Base-by-base conservation (phyloP, 2,113 vertebrate genomes). In the Embiotoca jacksoni region DNA sequence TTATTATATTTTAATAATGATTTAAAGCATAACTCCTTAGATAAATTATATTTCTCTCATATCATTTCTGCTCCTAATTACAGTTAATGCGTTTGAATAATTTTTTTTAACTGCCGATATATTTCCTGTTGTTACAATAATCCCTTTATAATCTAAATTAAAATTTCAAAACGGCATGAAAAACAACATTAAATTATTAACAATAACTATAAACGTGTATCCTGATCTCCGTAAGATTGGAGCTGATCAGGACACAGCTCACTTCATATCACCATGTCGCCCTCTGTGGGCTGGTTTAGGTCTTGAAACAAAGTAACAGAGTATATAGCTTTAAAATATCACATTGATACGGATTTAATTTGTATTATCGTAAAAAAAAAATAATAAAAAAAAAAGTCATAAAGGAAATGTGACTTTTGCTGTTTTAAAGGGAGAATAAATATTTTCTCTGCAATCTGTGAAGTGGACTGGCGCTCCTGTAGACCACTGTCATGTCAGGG, bases 221-320 rank as follows among this genome's bases (percentile, higher is more conserved):
- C 70, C 13, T 23, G 1, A 15, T 68, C 16, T 37, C 5, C 54
- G 0, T n/a, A 3, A 44, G 67, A 39, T 23, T 64, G 37, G 8
- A 57, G 23, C 37, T 49, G 41, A 46, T 39, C 9, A n/a, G n/a
- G 32, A 35, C 37, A 3, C 13, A 32, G n/a, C 41, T 47, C 23
- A 2, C 23, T 75, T 14, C 13, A 75, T 32, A 85, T 75, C 70
- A 71, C 52, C 57, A 80, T 78, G 77, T 89, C 89, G 90, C 93
- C 91, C 85, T 67, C 93, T 93, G 80, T 90, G 6, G 91, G 91
- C 59, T 49, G 58, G 0, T 49, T 79, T 30, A 49, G 58, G 75
- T 57, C 5, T n/a, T 72, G 30, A 47, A 31, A 50, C 31, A 11
- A 35, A 60, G n/a, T 6, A 23, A 62, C 16, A 36, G 30, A 49